A percentile compares a stretch with the other conserved stretches of the same genome.
phyloP scores from a whole-genome alignment of 2,113 vertebrate species.

The Coracopsis vasa region DNA sequence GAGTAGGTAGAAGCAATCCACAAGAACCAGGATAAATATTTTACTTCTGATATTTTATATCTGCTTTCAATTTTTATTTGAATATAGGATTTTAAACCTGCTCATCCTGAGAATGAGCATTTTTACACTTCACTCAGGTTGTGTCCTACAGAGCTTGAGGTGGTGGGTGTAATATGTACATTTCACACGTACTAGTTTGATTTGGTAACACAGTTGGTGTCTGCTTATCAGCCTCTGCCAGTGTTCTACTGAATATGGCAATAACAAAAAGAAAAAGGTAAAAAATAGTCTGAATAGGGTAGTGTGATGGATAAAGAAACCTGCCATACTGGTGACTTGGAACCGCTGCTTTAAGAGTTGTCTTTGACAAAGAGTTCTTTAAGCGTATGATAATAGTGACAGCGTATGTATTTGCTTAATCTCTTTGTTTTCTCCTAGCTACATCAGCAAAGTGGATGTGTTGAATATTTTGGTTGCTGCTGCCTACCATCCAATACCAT shows the following conservation, averaged over 20 bases:
- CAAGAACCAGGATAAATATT: background rate
- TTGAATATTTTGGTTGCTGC: constrained; percentile 91
- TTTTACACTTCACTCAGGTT: background rate
- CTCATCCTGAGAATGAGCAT: background rate
- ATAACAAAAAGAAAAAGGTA: background rate
- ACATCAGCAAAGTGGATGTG: constrained; percentile 96
- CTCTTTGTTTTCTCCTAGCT: constrained; percentile 73
- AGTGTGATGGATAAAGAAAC: background rate
- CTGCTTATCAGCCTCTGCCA: rapidly evolving
- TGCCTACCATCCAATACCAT: constrained; percentile 91
- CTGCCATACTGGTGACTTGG: background rate
- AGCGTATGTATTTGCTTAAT: background rate
- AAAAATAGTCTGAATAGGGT: background rate
- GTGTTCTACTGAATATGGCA: background rate
- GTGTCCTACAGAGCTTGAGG: background rate
- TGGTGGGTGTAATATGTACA: background rate
- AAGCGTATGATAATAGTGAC: background rate
- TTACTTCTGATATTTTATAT: background rate
- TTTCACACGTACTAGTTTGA: background rate
- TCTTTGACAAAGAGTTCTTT: background rate
- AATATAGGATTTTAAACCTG: background rate
- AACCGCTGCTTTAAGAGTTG: background rate
- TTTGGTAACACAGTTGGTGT: background rate
- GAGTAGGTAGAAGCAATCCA: background rate
- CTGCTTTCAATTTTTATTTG: background rate